A percentile compares a stretch with the other conserved stretches of the same genome.
phyloP scores from a whole-genome alignment of 2,888 invertebrate genomes.

The Hoplodrina blanda region DNA sequence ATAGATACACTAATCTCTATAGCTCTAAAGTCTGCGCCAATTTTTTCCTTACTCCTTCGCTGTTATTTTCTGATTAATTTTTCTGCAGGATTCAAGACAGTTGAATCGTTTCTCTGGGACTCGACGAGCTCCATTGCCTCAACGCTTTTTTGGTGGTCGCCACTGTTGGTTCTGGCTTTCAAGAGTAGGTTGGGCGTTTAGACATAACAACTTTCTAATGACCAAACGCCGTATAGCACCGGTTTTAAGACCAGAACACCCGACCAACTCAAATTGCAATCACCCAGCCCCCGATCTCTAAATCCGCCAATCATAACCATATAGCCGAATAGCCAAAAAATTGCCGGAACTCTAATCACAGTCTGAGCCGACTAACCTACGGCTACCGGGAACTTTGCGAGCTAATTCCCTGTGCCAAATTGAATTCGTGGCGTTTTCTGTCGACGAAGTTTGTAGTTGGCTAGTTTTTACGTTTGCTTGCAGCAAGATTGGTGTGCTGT shows the following conservation, averaged over 20 bases:
- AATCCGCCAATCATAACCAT: not conserved
- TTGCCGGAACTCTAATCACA: conserved; percentile 62
- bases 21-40: too few relatives aligned
- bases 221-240: not conserved
- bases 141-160: too few relatives aligned
- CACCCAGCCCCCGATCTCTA: not conserved
- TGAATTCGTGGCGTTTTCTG: conserved; percentile 67
- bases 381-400: conserved; percentile 63
- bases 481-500: conserved; percentile 19
- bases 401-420: conserved; percentile 73
- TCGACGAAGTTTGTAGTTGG: conserved; percentile 33
- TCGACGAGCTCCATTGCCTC: too few relatives aligned
- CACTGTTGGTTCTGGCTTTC: too few relatives aligned
- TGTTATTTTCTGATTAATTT: too few relatives aligned
- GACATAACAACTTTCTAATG: not conserved
- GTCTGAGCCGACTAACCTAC: conserved; percentile 62
- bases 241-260: not conserved
- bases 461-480: conserved; percentile 35
- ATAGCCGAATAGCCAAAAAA: conserved; percentile 49
- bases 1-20: too few relatives aligned
- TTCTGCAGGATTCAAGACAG: too few relatives aligned
- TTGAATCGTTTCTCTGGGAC: too few relatives aligned
- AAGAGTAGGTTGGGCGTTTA: too few relatives aligned
- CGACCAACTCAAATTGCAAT: conserved; percentile 10
- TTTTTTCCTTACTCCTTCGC: too few relatives aligned